phyloP scores from a whole-genome alignment of 2,797 vertebrate species.

The Darevskia nairensis region DNA sequence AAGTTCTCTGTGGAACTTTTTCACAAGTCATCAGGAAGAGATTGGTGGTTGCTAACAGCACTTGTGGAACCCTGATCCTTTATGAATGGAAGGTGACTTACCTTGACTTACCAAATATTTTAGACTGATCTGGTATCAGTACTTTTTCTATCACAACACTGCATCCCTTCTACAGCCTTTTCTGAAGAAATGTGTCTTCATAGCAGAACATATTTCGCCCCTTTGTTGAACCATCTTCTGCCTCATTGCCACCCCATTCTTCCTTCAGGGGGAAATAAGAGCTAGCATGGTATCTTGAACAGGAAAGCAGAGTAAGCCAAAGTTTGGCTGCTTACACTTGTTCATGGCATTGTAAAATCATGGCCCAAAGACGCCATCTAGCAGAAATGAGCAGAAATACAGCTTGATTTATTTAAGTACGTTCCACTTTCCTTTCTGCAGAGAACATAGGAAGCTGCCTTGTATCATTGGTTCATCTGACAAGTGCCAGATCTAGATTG shows the following conservation, averaged over 20 bases:
- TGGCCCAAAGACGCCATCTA: neutral
- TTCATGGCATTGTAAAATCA: neutral
- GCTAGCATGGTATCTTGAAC: neutral
- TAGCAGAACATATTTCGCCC: neutral
- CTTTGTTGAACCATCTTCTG: neutral
- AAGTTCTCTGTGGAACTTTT: too few species aligned
- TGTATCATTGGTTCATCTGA: neutral
- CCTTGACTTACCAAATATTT: neutral
- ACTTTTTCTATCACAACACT: neutral
- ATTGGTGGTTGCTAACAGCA: neutral
- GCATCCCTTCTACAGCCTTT: neutral
- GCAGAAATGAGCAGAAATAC: neutral
- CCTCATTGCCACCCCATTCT: neutral
- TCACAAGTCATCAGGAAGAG: neutral
- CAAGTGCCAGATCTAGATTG: too few species aligned
- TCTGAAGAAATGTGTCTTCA: neutral
- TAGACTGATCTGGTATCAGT: neutral
- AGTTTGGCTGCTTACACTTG: neutral
- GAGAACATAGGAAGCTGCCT: neutral
- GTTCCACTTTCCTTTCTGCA: neutral
- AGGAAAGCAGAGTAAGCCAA: neutral
- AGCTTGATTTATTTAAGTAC: neutral
- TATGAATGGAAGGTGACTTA: neutral
- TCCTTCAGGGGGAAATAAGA: neutral
- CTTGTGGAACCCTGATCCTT: neutral